Evolutionary conservation across 2,888 invertebrate genomes (phyloP).

Genomic region (Machimus atricapillus): DNA sequence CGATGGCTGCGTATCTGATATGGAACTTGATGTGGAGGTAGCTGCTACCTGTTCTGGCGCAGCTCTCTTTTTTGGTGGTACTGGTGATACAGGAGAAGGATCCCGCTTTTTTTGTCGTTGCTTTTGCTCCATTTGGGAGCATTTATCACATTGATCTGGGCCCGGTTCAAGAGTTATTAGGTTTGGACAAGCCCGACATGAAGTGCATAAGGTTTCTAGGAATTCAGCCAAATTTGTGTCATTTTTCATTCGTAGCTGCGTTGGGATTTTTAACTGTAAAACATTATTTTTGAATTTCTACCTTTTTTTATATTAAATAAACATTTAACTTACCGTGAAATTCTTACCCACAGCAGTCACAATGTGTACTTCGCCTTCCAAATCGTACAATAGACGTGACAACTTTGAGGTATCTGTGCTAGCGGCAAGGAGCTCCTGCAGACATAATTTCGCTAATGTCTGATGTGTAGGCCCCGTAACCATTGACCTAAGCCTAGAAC

Average conservation of each 20-base stretch:
- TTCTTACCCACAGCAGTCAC: constrained; percentile 62
- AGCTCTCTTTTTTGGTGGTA: constrained; percentile 3
- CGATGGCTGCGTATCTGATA: constrained; percentile 50
- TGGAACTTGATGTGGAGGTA: constrained; percentile 57
- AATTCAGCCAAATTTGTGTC: constrained; percentile 60
- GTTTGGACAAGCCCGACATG: constrained; percentile 61
- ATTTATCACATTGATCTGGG: constrained; percentile 62
- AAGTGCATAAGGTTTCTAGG: constrained; percentile 59
- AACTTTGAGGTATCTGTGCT: constrained; percentile 61
- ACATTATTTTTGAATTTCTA: not conserved
- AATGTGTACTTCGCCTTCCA: constrained; percentile 62
- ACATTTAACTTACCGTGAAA: constrained; percentile 57
- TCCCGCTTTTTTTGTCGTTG: not conserved
- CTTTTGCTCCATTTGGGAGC: constrained; percentile 49
- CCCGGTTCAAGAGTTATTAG: constrained; percentile 60
- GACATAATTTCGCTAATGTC: constrained; percentile 61
- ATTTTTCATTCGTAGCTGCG: constrained; percentile 59
- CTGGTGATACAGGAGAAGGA: constrained; percentile 2
- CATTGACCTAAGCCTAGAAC: constrained; percentile 62
- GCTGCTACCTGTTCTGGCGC: constrained; percentile 54
- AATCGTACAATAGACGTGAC: constrained; percentile 58
- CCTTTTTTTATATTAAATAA: not conserved
- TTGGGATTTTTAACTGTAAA: constrained; percentile 60
- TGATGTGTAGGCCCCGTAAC: constrained; percentile 64
- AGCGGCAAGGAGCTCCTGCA: constrained; percentile 62